Base-by-base conservation (phyloP, 1,140 invertebrate genomes). In the Drosophila truncata region DNA sequence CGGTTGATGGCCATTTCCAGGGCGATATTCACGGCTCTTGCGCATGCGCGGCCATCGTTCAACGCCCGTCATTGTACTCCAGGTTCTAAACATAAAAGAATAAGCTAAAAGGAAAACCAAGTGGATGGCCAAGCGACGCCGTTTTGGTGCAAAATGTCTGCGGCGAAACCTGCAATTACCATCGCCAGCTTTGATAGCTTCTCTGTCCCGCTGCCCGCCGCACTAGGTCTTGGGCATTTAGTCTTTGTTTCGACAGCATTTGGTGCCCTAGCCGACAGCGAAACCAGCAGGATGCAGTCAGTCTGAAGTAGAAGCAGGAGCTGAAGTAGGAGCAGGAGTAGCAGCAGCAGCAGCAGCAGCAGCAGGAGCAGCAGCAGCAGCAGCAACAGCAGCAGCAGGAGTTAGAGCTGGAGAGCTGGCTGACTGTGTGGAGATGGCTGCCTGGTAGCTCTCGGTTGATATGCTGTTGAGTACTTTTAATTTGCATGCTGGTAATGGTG, bases 131-230 rank as follows among this genome's bases (percentile, higher is more conserved):
- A 13, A 37, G 42, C 18, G 55, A 76, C 54, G 70, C 75, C 73
- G 65, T 74, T 86, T 83, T 91, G 85, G 90, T 90, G 90, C 85
- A 91, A 91, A 91, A 91, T 90, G 88, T 82, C 88, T 78, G 79
- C 66, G 73, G 82, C 81, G 66, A 90, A 91, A 91, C 88, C 88
- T 83, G 85, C 88, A 91, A 91, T 91, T 91, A 91, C 88, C 88
- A 90, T 91, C 90, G 88, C 88, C 84, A 90, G 85, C 81, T 91
- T 80, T 91, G 88, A 91, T 91, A 91, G 90, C 84, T 84, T 63
- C 47, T 62, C 47, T 62, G 25, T 46, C 27, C 18, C 42, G 54
- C 62, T 44, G 27, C 41, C 18, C 29, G 64, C 66, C 55, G 55
- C n/a, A n/a, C 79, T 80, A 90, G 81, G 85, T 65, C 90, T 57